Conservation (phyloP, 2,888 invertebrate genomes). For the Thymelicus lineola region DNA sequence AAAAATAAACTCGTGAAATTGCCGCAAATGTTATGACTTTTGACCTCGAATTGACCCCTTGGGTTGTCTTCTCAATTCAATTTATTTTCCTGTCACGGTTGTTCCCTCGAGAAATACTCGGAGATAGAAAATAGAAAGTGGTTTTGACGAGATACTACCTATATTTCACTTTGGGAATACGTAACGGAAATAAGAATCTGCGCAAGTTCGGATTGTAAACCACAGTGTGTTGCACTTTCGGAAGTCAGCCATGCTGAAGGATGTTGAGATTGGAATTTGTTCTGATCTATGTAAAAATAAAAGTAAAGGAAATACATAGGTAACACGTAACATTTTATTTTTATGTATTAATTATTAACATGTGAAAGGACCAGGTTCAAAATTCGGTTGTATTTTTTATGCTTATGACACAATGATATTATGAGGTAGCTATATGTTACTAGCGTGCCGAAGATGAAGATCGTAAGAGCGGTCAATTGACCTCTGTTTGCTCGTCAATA, state of each 20-base stretch:
- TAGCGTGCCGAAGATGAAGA: too few relatives aligned
- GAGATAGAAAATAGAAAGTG: constrained; percentile 39
- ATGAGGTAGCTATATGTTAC: too few relatives aligned
- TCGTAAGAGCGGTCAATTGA: too few relatives aligned
- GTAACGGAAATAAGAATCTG: constrained; percentile 9
- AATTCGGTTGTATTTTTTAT: too few relatives aligned
- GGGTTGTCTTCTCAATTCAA: constrained; percentile 36
- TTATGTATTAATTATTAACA: too few relatives aligned
- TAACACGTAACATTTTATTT: too few relatives aligned
- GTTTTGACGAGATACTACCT: constrained; percentile 35
- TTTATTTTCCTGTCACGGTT: constrained; percentile 37
- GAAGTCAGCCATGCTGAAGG: background rate
- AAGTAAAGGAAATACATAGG: too few relatives aligned
- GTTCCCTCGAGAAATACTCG: constrained; percentile 27
- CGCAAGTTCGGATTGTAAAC: constrained; percentile 1
- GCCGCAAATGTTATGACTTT: constrained; percentile 34
- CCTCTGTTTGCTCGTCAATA: too few relatives aligned
- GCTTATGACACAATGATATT: too few relatives aligned
- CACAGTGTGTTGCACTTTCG: background rate
- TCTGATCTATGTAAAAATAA: background rate
- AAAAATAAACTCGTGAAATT: constrained; percentile 11
- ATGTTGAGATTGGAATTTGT: background rate
- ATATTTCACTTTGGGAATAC: constrained; percentile 30
- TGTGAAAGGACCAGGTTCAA: too few relatives aligned
- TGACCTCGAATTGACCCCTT: constrained; percentile 34